Base-by-base conservation (phyloP, 30 jellyfish, hydroid and myxozoan species). In the Aurelia coerulea region DNA sequence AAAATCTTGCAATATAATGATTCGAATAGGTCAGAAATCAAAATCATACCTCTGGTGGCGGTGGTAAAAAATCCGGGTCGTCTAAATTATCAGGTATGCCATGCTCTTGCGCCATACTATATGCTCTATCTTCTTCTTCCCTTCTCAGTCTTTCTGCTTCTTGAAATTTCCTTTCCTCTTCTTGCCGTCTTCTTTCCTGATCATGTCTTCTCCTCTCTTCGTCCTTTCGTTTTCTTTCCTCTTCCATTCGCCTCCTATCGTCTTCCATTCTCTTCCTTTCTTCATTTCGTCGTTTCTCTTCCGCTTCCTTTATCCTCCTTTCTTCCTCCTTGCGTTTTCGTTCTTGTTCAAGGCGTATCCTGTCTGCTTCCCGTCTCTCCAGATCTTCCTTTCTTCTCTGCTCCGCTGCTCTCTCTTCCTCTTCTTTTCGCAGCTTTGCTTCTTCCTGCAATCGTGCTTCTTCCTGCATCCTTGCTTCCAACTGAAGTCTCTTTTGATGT, bases 41-140 rank as follows among this genome's bases (percentile, higher is more conserved):
- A 56, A 59, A 32, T 6, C 96, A 33, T 76, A 94, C 99, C 85
- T 89, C 97, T 32, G 99, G 99, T 2, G 99, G 99, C 1, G 99
- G 97, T 5, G 99, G 99, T 34, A 94, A 78, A 70, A 83, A 76
- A 39, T 94, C 99, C 3, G 85, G 70, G 65, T 91, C 93, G 9
- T 68, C 79, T 19, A 90, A 74, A 54, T 91, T 94, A 17, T 80
- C 93, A 5, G 76, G 74, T 37, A 34, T 54, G n/a, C 56, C 23
- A 50, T 10, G 68, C 8, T 2, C 50, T 11, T 64, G 62, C 88
- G 70, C 63, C 53, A 17, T 77, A 11, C 64, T 32, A 70, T 67
- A 75, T 17, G 94, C 86, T 63, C 82, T 79, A 14, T 85, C 79
- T 16, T 58, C 52, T 29, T 92, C 97, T 29, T 89, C 90, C 52